Evolutionary conservation across 2,797 vertebrate species (phyloP).

Genomic region (Forpus xanthops): DNA sequence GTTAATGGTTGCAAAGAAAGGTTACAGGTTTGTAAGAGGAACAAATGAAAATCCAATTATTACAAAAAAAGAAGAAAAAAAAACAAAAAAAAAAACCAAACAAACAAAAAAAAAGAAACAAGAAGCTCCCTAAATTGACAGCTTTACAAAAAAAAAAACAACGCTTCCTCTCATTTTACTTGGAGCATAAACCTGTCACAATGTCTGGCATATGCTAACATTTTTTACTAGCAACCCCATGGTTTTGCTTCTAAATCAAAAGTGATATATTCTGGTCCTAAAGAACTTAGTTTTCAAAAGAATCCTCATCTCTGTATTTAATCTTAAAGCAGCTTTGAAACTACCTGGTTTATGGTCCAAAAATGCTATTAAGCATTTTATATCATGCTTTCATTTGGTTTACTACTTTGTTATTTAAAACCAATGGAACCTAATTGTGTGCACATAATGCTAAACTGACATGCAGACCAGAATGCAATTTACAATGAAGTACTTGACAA

Average conservation of each 20-base stretch:
- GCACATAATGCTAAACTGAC: constrained; percentile 76
- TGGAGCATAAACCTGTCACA: constrained; percentile 77
- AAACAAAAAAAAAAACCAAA: not conserved
- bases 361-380: constrained; percentile 78
- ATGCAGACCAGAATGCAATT: constrained; percentile 84
- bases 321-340: constrained; percentile 73
- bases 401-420: constrained; percentile 73
- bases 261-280: constrained; percentile 70
- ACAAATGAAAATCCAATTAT: constrained; percentile 66
- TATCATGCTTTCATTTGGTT: constrained; percentile 74
- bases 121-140: constrained; percentile 19
- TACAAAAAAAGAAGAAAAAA: constrained; percentile 29
- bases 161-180: constrained; percentile 75
- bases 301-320: constrained; percentile 44
- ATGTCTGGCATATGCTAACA: constrained; percentile 68
- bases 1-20: constrained; percentile 79
- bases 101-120: not conserved
- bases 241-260: constrained; percentile 62
- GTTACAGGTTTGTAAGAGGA: constrained; percentile 51
- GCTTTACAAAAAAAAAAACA: constrained; percentile 59
- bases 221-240: constrained; percentile 42
- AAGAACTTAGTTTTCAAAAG: constrained; percentile 50
- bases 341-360: constrained; percentile 76
- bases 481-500: constrained; percentile 78
- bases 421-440: constrained; percentile 76